Conservation (phyloP, 2,113 vertebrate species). For the Andinoacara biseriatus region DNA sequence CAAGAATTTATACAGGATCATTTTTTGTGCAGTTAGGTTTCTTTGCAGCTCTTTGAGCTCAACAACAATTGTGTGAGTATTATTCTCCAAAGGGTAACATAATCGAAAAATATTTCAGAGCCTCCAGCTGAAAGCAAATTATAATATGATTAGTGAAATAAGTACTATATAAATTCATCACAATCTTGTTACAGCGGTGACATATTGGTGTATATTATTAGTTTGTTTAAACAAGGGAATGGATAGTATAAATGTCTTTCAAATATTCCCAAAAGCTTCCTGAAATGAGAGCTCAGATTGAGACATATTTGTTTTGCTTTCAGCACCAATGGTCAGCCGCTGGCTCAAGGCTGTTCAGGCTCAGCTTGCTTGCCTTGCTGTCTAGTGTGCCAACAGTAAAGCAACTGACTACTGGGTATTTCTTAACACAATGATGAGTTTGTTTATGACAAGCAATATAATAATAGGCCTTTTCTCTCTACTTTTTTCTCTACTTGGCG, state of each 20-base stretch:
- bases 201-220: background rate
- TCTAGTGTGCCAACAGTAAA: background rate
- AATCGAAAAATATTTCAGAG: background rate
- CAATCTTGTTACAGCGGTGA: background rate
- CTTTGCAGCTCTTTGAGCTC: background rate
- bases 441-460: slow-evolving; percentile 20
- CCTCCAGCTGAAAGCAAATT: background rate
- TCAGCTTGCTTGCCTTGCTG: background rate
- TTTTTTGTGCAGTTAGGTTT: background rate
- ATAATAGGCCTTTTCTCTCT: background rate
- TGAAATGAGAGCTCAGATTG: slow-evolving; percentile 13
- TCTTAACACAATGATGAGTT: slow-evolving; percentile 31
- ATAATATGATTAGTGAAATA: background rate
- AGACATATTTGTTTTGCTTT: slow-evolving; percentile 17
- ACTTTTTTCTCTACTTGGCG: background rate
- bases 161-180: background rate
- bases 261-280: background rate
- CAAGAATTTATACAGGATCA: background rate
- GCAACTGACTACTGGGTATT: slow-evolving; percentile 12
- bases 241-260: background rate
- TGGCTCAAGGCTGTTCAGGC: background rate
- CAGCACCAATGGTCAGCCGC: slow-evolving; percentile 7
- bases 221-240: background rate
- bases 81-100: no score
- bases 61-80: no score